phyloP scores from a whole-genome alignment of 2,888 invertebrate species.

The Keiferia lycopersicella region DNA sequence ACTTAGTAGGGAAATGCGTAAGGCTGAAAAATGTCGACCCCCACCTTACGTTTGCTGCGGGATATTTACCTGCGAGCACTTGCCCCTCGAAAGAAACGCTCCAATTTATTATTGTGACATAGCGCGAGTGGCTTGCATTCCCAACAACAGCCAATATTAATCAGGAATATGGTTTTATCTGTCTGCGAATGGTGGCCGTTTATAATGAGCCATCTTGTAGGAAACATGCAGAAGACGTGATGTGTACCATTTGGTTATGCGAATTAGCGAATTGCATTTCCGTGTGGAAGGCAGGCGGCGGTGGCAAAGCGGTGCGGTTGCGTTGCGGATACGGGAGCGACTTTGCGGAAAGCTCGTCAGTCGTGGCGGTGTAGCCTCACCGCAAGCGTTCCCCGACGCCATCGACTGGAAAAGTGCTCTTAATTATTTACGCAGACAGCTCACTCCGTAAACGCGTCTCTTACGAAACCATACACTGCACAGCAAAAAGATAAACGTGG shows the following conservation, averaged over 20 bases:
- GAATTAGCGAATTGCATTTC: neutral
- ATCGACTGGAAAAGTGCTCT: conserved; percentile 63
- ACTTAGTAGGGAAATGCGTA: conserved; percentile 69
- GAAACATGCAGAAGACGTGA: neutral
- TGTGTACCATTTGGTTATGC: neutral
- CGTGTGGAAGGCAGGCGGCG: no score
- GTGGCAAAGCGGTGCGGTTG: neutral
- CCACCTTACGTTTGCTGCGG: conserved; percentile 49
- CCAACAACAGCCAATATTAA: conserved; percentile 20
- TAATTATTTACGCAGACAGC: conserved; percentile 68
- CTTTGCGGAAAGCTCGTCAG: conserved; percentile 31
- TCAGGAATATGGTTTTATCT: conserved; percentile 15
- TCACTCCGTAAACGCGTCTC: conserved; percentile 54
- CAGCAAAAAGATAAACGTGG: conserved; percentile 34
- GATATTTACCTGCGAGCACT: conserved; percentile 49
- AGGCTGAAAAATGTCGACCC: conserved; percentile 57
- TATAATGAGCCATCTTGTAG: neutral
- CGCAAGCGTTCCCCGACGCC: conserved; percentile 27
- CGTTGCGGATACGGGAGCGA: conserved; percentile 3
- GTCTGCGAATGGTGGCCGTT: neutral
- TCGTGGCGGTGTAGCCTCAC: neutral
- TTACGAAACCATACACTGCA: conserved; percentile 41
- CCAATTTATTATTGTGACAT: conserved; percentile 25
- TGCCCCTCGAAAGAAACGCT: conserved; percentile 1
- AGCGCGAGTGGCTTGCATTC: conserved; percentile 18